A percentile compares a stretch with the other conserved stretches of the same genome.
phyloP scores from a whole-genome alignment of 2,797 vertebrate species.

The Ispidina picta region DNA sequence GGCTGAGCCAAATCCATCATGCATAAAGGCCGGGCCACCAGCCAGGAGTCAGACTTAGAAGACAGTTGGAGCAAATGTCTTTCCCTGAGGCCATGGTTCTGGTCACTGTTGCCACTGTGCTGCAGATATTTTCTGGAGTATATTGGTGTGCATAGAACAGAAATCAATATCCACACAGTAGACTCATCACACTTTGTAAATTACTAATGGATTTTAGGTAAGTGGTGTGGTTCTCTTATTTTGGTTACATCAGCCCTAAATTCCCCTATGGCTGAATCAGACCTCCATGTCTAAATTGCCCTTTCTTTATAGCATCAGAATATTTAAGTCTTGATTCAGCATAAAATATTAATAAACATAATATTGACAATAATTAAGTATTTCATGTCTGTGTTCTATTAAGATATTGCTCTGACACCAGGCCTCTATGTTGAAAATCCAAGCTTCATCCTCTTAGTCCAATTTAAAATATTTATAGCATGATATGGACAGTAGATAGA shows the following conservation, averaged over 20 bases:
- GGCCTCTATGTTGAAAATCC: background rate
- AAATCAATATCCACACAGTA: background rate
- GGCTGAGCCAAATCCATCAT: background rate
- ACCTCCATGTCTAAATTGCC: background rate
- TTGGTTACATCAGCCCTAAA: background rate
- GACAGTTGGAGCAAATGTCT: background rate
- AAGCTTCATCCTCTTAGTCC: background rate
- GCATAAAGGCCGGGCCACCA: background rate
- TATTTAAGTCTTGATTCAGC: background rate
- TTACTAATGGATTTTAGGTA: background rate
- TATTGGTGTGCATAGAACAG: background rate
- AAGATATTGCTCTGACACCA: background rate
- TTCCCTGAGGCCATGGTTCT: background rate
- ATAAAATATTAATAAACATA: background rate
- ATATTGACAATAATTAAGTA: background rate
- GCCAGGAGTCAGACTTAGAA: background rate
- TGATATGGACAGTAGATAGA: background rate
- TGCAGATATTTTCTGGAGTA: background rate
- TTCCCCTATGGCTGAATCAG: background rate
- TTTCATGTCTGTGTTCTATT: background rate
- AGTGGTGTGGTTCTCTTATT: background rate
- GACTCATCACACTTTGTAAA: background rate
- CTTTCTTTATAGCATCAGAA: background rate
- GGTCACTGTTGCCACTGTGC: fast-evolving
- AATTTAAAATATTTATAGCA: background rate